These are phyloP conservation scores for Acestrorhynchus altus DNA, from an alignment of 2,797 vertebrate genomes.

Conservation along the genomic window DNA sequence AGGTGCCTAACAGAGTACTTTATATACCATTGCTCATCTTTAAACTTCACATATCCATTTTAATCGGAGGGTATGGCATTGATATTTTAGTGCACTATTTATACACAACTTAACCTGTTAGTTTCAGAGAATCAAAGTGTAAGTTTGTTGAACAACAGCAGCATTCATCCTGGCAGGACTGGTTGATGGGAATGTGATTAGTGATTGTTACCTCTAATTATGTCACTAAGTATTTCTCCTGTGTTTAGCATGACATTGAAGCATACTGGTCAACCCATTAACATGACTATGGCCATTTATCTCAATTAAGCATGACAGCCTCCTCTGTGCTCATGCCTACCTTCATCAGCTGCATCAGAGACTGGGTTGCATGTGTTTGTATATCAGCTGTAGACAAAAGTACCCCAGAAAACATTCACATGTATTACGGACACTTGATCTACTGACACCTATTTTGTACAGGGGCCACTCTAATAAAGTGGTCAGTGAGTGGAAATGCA, in stretches of 20 bases:
- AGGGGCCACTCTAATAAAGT: too few species aligned
- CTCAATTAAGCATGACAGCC: constrained; percentile 77
- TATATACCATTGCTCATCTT: too few species aligned
- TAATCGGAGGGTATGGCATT: not conserved
- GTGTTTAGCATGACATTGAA: constrained; percentile 70
- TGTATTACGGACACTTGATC: not conserved
- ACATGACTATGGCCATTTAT: constrained; percentile 74
- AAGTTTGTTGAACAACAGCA: constrained; percentile 20
- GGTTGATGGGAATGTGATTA: constrained; percentile 35
- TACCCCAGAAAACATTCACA: not conserved
- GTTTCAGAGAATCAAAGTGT: not conserved
- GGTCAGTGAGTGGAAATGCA: too few species aligned
- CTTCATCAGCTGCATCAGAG: constrained; percentile 61
- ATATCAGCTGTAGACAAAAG: not conserved
- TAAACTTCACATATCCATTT: too few species aligned
- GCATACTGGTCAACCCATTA: constrained; percentile 69
- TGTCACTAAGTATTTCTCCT: constrained; percentile 27
- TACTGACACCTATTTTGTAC: too few species aligned
- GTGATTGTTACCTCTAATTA: constrained; percentile 43
- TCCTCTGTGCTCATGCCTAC: constrained; percentile 74
- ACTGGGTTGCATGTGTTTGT: constrained; percentile 14
- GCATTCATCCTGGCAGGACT: not conserved
- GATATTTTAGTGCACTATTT: not conserved
- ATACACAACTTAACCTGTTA: constrained; percentile 1
- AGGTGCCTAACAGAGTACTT: too few species aligned